phyloP scores from a whole-genome alignment of 1,140 invertebrate genomes.

The Nylanderia fulva region DNA sequence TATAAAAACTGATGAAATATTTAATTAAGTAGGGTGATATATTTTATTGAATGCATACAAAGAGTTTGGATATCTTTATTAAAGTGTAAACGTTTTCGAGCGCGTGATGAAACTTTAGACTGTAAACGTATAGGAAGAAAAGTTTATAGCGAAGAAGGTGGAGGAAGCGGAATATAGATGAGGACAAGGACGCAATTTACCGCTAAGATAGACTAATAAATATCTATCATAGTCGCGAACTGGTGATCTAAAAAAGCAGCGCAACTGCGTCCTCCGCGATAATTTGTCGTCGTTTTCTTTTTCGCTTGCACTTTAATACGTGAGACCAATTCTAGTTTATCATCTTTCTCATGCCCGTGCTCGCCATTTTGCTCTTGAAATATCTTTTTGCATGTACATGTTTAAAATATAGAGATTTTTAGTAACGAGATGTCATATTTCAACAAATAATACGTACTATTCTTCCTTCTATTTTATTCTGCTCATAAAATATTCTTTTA shows the following conservation, averaged over 20 bases:
- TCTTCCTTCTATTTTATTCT: too few species aligned
- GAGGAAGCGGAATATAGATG: background rate
- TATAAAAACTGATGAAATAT: slow-evolving; percentile 2
- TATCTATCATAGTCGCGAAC: slow-evolving; percentile 37
- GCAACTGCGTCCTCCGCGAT: slow-evolving; percentile 9
- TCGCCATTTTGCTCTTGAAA: background rate
- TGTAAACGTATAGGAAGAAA: background rate
- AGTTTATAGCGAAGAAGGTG: background rate
- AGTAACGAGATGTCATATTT: background rate
- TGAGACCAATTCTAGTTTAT: slow-evolving; percentile 9
- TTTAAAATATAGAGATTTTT: background rate
- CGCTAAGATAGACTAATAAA: slow-evolving; percentile 35
- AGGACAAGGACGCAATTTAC: background rate
- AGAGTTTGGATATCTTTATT: background rate
- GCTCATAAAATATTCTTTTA: too few species aligned
- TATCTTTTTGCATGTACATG: background rate
- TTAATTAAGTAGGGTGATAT: background rate
- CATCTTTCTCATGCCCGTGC: background rate
- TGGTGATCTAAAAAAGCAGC: slow-evolving; percentile 14
- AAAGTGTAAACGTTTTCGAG: background rate
- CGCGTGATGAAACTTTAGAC: background rate
- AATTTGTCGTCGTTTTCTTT: slow-evolving; percentile 16
- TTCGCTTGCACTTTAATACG: slow-evolving; percentile 9
- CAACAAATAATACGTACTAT: too few species aligned
- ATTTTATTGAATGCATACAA: background rate